phyloP scores from a whole-genome alignment of 2,113 vertebrate genomes.

The Salvator merianae region DNA sequence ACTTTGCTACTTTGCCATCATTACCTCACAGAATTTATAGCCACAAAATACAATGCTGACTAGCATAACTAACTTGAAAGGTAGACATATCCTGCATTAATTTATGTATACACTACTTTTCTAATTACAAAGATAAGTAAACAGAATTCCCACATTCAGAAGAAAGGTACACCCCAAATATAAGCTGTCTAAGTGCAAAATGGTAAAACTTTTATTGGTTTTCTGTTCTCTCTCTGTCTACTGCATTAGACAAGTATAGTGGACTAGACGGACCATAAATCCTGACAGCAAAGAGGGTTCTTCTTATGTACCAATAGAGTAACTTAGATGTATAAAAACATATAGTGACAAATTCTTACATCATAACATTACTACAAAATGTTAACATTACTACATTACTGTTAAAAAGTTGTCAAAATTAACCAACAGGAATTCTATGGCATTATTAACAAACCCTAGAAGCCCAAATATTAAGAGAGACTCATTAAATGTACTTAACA shows the following conservation, averaged over 20 bases:
- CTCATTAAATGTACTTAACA: neutral
- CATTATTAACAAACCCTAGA: neutral
- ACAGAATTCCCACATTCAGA: neutral
- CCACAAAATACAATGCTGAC: neutral
- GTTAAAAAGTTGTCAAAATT: neutral
- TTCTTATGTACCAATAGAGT: neutral
- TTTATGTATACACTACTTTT: neutral
- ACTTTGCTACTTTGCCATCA: neutral
- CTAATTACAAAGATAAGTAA: neutral
- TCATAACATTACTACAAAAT: neutral
- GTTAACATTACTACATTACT: neutral
- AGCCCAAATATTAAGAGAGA: neutral
- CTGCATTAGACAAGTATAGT: neutral
- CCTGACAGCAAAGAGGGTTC: neutral
- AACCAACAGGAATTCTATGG: neutral
- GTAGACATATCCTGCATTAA: neutral
- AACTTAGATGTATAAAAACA: neutral
- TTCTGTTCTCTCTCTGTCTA: neutral
- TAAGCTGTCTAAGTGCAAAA: neutral
- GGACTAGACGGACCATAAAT: neutral
- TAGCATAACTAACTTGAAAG: neutral
- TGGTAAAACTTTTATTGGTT: neutral
- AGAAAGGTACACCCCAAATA: neutral
- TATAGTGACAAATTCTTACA: neutral
- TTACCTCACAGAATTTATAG: neutral